Evolutionary conservation across 2,113 vertebrate species (phyloP).

Genomic region (Micronycteris hirsuta): DNA sequence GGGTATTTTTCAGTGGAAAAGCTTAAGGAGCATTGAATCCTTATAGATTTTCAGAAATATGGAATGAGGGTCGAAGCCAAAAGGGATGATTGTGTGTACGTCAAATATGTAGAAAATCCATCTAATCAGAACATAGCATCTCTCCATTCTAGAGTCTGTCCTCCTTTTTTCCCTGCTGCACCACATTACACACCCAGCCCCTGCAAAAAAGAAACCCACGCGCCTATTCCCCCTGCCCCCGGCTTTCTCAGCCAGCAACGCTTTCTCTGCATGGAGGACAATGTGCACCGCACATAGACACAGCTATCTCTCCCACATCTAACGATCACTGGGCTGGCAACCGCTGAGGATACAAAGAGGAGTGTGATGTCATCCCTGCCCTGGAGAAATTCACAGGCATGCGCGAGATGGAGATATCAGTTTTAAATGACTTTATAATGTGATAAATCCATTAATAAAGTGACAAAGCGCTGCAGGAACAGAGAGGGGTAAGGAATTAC

Average conservation of each 20-base stretch:
- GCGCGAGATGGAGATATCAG: background rate
- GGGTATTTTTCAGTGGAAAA: background rate
- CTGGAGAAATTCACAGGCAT: background rate
- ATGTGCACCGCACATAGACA: background rate
- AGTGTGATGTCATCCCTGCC: background rate
- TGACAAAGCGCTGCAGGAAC: background rate
- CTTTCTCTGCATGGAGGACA: background rate
- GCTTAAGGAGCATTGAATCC: background rate
- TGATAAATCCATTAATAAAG: background rate
- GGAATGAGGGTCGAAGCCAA: background rate
- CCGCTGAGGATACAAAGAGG: background rate
- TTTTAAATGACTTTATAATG: conserved; percentile 6
- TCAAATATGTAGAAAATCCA: background rate
- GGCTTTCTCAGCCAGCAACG: background rate
- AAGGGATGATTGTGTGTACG: background rate
- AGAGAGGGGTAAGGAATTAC: background rate
- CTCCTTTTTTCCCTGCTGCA: background rate
- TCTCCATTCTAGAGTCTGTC: background rate
- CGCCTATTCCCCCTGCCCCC: background rate
- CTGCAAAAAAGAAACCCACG: background rate
- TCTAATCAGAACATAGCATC: background rate
- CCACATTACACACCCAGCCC: background rate
- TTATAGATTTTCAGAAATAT: background rate
- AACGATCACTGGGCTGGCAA: background rate
- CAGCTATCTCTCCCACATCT: background rate